Evolutionary conservation across 2,113 vertebrate genomes (phyloP).

Genomic region (Desmodus rotundus): DNA sequence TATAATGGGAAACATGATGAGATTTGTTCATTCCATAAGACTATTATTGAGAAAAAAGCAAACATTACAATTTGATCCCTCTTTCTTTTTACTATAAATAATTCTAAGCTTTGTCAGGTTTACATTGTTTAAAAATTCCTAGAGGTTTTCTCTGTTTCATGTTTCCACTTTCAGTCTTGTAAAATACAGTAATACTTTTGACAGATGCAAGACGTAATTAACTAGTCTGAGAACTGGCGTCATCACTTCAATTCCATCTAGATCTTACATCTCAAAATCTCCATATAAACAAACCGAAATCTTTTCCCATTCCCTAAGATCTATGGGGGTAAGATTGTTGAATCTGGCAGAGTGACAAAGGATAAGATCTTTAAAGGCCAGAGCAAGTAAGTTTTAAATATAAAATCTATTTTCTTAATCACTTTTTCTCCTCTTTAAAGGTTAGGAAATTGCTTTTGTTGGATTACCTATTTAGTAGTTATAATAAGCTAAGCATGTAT

Average conservation of each 20-base stretch:
- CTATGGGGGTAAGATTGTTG: not conserved
- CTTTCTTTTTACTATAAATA: not conserved
- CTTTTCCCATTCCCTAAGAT: not conserved
- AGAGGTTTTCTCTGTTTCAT: not conserved
- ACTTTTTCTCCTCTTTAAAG: constrained; percentile 65
- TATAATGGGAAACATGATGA: not conserved
- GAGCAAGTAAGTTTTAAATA: constrained; percentile 50
- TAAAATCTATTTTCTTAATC: constrained; percentile 70
- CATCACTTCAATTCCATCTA: not conserved
- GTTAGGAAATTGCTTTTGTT: constrained; percentile 70
- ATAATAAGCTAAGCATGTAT: constrained; percentile 69
- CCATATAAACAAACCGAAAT: not conserved
- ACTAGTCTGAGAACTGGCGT: not conserved
- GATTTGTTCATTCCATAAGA: not conserved
- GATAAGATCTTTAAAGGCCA: not conserved
- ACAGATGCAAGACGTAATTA: not conserved
- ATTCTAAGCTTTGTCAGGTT: not conserved
- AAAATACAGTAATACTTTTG: not conserved
- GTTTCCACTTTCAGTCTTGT: not conserved
- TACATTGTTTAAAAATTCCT: not conserved
- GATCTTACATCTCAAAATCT: not conserved
- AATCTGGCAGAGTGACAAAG: constrained; percentile 1
- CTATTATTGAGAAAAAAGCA: not conserved
- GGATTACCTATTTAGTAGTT: constrained; percentile 67
- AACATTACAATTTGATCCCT: not conserved